phyloP scores from a whole-genome alignment of 2,113 vertebrate species.

The Cyphomyrus plagiostoma region DNA sequence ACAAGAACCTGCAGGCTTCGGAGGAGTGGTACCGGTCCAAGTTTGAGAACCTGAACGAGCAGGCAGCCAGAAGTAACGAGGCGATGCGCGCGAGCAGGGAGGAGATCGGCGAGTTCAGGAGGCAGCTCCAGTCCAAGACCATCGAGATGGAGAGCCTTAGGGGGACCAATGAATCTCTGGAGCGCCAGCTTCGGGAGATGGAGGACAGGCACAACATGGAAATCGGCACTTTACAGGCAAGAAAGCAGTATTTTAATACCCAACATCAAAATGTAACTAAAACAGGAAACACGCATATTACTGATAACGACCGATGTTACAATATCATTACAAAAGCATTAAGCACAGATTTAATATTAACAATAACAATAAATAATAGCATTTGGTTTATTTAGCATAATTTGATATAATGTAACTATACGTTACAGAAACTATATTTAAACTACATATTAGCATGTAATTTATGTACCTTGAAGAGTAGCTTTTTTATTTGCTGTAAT shows the following conservation, averaged over 20 bases:
- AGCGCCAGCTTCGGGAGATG: constrained; percentile 79
- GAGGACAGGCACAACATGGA: constrained; percentile 74
- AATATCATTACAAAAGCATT: background rate
- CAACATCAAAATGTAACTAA: background rate
- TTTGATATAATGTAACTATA: background rate
- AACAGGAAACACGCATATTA: background rate
- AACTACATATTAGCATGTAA: background rate
- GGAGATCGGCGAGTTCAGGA: constrained; percentile 80
- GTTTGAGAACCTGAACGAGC: constrained; percentile 74
- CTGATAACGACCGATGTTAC: background rate
- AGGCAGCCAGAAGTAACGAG: constrained; percentile 75
- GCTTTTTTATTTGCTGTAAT: background rate
- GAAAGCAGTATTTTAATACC: background rate
- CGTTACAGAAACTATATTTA: background rate
- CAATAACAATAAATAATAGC: background rate
- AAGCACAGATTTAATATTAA: background rate
- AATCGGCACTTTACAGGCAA: constrained; percentile 72
- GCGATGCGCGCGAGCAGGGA: constrained; percentile 76
- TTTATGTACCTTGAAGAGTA: background rate
- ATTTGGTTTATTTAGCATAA: background rate
- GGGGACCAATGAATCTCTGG: constrained; percentile 79
- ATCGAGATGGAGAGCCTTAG: constrained; percentile 79
- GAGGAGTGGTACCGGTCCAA: constrained; percentile 84
- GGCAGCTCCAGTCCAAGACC: constrained; percentile 81
- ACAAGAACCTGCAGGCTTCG: constrained; percentile 80